Base-by-base conservation (phyloP, 2,888 invertebrate species). In the Dasysyrphus tricinctus region DNA sequence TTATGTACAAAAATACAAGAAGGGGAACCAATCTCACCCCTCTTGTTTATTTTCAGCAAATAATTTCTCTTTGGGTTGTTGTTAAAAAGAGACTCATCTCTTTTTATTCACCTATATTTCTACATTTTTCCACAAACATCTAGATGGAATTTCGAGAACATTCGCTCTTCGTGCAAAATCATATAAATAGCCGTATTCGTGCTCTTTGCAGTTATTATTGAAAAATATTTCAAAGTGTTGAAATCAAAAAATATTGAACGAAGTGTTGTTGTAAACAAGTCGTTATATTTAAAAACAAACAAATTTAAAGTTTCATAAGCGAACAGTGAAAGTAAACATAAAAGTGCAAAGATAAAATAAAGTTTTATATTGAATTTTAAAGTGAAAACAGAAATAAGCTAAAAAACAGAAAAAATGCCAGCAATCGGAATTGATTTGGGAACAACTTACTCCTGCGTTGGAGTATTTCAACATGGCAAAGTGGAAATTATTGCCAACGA, bases 401-500 rank as follows among this genome's bases (percentile, higher is more conserved):
- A n/a, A n/a, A n/a, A n/a, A 44, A 34, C 14, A 54, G n/a, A 44
- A 7, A 65, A 51, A 7, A 90, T 92, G 89, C 94, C 95, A 89
- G 94, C 95, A 63, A 94, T 96, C 88, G 97, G 97, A 88, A 97
- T 97, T 91, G 97, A 97, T 92, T 93, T 97, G 89, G 97, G 97
- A 74, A 97, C 97, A 67, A 97, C 96, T 7, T 97, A 95, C 92
- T 96, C 96, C 73, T 96, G 96, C 90, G 96, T 96, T 44, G 96
- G 95, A 34, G 95, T 96, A 8, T 96, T 95, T 93, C 95, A 95
- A 89, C 94, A 96, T 90, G 95, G 96, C 72, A 96, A 96, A 91
- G 96, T 96, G 89, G 96, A 96, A 91, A 96, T 96, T 88, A 95
- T 96, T 87, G 95, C 96, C 88, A 96, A 96, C 90, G 96, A 96